Conservation (phyloP, 2,888 invertebrate species). For the Macaria notata region DNA sequence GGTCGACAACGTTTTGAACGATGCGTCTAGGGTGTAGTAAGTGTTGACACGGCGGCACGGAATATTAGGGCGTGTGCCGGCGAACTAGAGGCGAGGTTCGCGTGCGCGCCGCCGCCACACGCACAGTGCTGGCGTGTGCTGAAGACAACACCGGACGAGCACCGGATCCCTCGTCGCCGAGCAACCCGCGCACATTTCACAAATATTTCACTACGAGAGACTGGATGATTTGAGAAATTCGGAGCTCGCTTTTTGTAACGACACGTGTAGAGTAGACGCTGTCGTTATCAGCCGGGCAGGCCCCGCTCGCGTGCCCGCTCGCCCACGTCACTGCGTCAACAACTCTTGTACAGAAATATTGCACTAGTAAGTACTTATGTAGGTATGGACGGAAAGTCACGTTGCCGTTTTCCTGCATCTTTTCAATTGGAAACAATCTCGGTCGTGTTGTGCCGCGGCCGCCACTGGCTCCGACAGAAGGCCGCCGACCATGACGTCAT, state of each 20-base stretch:
- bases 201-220: constrained; percentile 53
- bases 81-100: constrained; percentile 54
- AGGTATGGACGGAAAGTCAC: constrained; percentile 18
- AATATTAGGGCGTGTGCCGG: constrained; percentile 51
- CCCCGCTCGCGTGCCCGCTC: constrained; percentile 13
- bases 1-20: constrained; percentile 73
- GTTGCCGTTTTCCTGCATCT: constrained; percentile 12
- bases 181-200: constrained; percentile 59
- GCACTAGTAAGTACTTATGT: constrained; percentile 10
- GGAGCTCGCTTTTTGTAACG: constrained; percentile 26
- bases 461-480: constrained; percentile 2
- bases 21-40: constrained; percentile 73
- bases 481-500: constrained; percentile 17
- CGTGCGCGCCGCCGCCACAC: constrained; percentile 48
- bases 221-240: constrained; percentile 43
- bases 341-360: constrained; percentile 11
- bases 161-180: constrained; percentile 73
- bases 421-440: constrained; percentile 11
- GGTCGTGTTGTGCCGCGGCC: constrained; percentile 4
- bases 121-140: constrained; percentile 61
- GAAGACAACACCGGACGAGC: constrained; percentile 75
- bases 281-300: constrained; percentile 24
- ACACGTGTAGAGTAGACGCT: constrained; percentile 10
- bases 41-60: constrained; percentile 51
- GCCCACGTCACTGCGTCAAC: constrained; percentile 21